Percentiles rank a stretch among this genome's conserved stretches.
phyloP scores from a whole-genome alignment of 2,797 vertebrate genomes.

The Myoxocephalus aenaeus region DNA sequence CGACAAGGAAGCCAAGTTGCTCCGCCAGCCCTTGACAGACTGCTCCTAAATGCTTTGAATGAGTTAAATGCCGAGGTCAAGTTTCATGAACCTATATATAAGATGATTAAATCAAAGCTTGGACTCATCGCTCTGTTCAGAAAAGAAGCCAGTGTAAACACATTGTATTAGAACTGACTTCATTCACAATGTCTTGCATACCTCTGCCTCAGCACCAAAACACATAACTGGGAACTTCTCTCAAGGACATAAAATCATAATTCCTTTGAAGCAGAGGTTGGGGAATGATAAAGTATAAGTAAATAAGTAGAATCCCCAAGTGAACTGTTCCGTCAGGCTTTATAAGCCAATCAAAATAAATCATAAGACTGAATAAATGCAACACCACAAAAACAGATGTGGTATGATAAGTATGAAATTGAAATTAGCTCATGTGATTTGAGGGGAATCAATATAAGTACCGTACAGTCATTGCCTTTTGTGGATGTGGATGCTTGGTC shows the following conservation, averaged over 20 bases:
- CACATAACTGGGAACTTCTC: conserved; percentile 27
- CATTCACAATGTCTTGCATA: conserved; percentile 4
- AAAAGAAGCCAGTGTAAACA: background rate
- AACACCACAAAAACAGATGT: conserved; percentile 59
- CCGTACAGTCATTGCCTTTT: background rate
- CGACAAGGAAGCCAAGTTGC: background rate
- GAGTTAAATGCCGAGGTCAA: background rate
- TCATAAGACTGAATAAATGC: conserved; percentile 35
- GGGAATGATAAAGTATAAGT: conserved; percentile 39
- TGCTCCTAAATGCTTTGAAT: background rate
- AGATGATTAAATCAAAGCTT: background rate
- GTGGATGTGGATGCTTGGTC: too few relatives aligned
- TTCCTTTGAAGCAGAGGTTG: conserved; percentile 36
- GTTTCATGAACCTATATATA: background rate
- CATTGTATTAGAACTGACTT: background rate
- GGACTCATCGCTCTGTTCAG: background rate
- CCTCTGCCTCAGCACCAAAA: conserved; percentile 1
- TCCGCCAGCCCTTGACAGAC: background rate
- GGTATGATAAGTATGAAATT: conserved; percentile 44
- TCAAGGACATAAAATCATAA: conserved; percentile 13
- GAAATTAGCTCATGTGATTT: conserved; percentile 9
- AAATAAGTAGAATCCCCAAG: conserved; percentile 47
- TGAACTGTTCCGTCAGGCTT: conserved; percentile 25
- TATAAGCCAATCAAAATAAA: conserved; percentile 58
- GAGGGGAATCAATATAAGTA: background rate